phyloP scores from a whole-genome alignment of 2,888 invertebrate species.

The Cremastinae sp. region DNA sequence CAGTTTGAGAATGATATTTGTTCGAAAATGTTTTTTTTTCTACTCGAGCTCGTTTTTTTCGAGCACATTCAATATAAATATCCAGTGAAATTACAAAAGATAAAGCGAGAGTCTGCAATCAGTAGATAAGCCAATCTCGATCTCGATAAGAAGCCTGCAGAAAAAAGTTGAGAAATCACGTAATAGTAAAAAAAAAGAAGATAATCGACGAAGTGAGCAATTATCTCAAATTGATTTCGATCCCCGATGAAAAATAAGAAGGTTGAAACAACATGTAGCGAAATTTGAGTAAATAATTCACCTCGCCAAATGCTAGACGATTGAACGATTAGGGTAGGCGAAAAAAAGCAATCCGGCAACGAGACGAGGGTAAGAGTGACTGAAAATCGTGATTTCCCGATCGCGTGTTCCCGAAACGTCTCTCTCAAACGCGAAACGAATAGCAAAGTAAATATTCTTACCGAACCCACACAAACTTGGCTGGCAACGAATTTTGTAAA shows the following conservation, averaged over 20 bases:
- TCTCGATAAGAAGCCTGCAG: conserved; percentile 27
- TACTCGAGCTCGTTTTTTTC: not conserved
- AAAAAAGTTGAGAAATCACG: conserved; percentile 8
- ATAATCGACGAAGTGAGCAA: too few species aligned
- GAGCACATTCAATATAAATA: not conserved
- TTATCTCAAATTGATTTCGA: too few species aligned
- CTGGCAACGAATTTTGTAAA: conserved; percentile 9
- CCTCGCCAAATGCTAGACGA: conserved; percentile 1
- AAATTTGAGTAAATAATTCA: conserved; percentile 23
- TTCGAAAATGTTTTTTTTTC: not conserved
- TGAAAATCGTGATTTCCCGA: conserved; percentile 35
- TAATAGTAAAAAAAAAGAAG: not conserved
- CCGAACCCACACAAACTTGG: not conserved
- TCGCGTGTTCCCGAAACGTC: conserved; percentile 51
- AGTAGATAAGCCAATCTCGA: conserved; percentile 28
- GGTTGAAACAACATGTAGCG: not conserved
- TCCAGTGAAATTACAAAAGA: conserved; percentile 1
- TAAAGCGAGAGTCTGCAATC: conserved; percentile 26
- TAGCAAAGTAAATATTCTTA: conserved; percentile 6
- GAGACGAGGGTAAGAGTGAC: conserved; percentile 25
- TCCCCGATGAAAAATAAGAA: conserved; percentile 3
- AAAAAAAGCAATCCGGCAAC: conserved; percentile 4
- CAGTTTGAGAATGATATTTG: not conserved
- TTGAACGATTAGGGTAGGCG: conserved; percentile 5
- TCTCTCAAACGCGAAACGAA: conserved; percentile 25